A percentile compares a stretch with the other conserved stretches of the same genome.
Evolutionary conservation across 1,140 invertebrate genomes (phyloP).

Genomic region (Wasmannia auropunctata): DNA sequence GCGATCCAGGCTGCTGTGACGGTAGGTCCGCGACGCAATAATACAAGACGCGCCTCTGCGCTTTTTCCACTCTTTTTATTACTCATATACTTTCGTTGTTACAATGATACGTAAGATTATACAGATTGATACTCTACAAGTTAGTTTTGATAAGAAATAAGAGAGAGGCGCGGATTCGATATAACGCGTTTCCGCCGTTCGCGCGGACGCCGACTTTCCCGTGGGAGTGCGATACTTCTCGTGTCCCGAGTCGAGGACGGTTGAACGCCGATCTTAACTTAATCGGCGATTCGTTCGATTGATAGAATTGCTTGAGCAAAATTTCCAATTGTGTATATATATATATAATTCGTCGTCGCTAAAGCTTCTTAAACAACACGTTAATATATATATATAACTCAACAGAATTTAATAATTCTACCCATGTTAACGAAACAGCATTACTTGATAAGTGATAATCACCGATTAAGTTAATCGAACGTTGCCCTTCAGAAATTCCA

Average conservation of each 20-base stretch:
- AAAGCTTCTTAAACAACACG: background rate
- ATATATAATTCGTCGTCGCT: background rate
- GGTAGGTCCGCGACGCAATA: background rate
- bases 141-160: constrained; percentile 80
- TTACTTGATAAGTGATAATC: background rate
- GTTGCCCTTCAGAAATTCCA: background rate
- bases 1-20: background rate
- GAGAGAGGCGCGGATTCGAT: constrained; percentile 38
- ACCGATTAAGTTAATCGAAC: background rate
- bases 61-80: constrained; percentile 52
- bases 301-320: background rate
- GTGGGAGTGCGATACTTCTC: no score
- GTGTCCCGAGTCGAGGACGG: background rate
- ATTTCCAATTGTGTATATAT: background rate
- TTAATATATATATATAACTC: background rate
- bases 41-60: background rate
- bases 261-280: background rate
- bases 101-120: constrained; percentile 80
- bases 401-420: background rate
- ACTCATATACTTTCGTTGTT: constrained; percentile 74
- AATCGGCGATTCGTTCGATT: background rate
- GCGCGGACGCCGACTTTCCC: background rate
- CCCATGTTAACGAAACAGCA: background rate
- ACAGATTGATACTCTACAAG: constrained; percentile 79
- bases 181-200: background rate